phyloP scores from a whole-genome alignment of 2,888 invertebrate genomes.

The Agriopis aurantiaria region DNA sequence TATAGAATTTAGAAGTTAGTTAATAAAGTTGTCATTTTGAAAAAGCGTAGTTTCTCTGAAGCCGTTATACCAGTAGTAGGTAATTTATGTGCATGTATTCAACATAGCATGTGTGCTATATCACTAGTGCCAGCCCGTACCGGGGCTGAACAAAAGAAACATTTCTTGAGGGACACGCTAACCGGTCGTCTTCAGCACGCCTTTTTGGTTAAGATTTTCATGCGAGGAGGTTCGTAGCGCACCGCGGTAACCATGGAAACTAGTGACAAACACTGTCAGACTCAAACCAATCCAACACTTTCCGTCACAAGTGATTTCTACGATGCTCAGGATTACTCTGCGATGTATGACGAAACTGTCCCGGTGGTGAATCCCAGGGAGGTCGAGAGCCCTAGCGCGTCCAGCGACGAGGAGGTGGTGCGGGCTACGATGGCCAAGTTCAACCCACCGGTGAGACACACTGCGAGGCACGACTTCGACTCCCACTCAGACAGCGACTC shows the following conservation, averaged over 20 bases:
- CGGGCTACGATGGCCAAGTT: constrained; percentile 78
- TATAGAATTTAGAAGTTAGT: constrained; percentile 60
- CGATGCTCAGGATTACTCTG: constrained; percentile 59
- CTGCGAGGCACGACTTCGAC: constrained; percentile 78
- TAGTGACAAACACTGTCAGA: constrained; percentile 81
- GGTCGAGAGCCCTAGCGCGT: constrained; percentile 82
- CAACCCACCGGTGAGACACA: constrained; percentile 76
- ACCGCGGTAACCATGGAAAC: constrained; percentile 74
- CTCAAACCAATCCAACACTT: constrained; percentile 45
- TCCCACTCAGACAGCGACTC: constrained; percentile 78
- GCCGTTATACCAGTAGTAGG: constrained; percentile 27
- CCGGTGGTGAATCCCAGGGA: constrained; percentile 86
- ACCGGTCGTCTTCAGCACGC: constrained; percentile 24
- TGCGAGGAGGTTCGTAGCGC: constrained; percentile 53
- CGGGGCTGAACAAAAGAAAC: constrained; percentile 38
- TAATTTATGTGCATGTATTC: constrained; percentile 49
- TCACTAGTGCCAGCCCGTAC: constrained; percentile 46
- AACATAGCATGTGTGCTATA: constrained; percentile 38
- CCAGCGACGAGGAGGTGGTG: constrained; percentile 66
- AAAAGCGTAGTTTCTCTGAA: constrained; percentile 44
- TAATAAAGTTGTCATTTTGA: constrained; percentile 70
- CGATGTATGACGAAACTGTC: constrained; percentile 87
- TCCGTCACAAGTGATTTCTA: constrained; percentile 53
- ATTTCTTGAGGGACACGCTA: constrained; percentile 37
- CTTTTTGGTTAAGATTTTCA: constrained; percentile 60